Conservation (phyloP, 2,113 vertebrate genomes). For the Pandion haliaetus region DNA sequence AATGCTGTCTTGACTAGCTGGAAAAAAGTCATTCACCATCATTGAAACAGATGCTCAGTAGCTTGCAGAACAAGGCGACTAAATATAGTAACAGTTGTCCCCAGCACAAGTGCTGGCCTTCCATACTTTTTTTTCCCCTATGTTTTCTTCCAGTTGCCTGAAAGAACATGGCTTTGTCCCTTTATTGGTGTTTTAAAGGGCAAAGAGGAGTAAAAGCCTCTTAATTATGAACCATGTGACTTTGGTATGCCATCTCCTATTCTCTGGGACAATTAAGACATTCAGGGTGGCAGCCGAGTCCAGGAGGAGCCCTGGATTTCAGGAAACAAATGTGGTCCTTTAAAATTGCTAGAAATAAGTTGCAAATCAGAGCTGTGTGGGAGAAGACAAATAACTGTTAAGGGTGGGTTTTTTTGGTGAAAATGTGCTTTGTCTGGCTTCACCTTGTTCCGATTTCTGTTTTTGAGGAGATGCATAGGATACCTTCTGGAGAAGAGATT, state of each 20-base stretch:
- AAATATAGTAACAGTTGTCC: slow-evolving; percentile 60
- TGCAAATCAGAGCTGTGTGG: background rate
- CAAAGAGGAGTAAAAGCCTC: slow-evolving; percentile 24
- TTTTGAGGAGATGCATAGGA: background rate
- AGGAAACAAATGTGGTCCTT: background rate
- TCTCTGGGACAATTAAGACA: background rate
- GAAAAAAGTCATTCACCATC: background rate
- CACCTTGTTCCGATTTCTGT: fast-evolving
- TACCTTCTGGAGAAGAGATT: background rate
- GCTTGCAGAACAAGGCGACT: slow-evolving; percentile 33
- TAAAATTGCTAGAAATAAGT: fast-evolving
- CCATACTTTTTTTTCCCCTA: background rate
- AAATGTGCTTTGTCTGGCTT: background rate
- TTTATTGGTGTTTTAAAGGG: slow-evolving; percentile 24
- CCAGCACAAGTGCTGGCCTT: slow-evolving; percentile 19
- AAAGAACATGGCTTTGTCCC: background rate
- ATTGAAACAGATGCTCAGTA: slow-evolving; percentile 21
- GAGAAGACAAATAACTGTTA: background rate
- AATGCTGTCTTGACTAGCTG: background rate
- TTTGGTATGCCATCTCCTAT: background rate
- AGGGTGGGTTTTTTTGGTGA: fast-evolving
- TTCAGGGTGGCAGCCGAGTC: background rate
- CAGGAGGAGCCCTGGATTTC: background rate
- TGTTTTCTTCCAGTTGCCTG: background rate
- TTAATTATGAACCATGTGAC: background rate